A percentile compares a stretch with the other conserved stretches of the same genome.
phyloP scores from a whole-genome alignment of 2,113 vertebrate species.

The Collichthys lucidus region DNA sequence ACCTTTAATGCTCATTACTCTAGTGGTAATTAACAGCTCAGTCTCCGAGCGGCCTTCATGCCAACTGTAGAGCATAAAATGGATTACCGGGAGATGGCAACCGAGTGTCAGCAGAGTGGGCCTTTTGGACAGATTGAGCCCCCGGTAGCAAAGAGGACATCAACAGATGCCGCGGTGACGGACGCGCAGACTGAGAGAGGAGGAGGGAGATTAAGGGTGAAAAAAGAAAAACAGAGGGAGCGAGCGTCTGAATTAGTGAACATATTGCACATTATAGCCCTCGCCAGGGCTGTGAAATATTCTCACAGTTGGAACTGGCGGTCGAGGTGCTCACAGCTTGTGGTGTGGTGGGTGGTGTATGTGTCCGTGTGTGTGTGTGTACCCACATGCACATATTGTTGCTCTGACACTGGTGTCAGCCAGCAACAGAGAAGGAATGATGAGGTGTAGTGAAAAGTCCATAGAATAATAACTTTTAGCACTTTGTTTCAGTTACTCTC shows the following conservation, averaged over 20 bases:
- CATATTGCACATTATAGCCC: slow-evolving; percentile 76
- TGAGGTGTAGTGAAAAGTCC: slow-evolving; percentile 5
- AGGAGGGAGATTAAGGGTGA: slow-evolving; percentile 56
- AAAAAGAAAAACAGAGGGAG: slow-evolving; percentile 12
- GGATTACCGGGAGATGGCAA: slow-evolving; percentile 58
- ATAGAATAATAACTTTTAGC: slow-evolving; percentile 16
- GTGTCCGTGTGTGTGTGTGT: slow-evolving; percentile 25
- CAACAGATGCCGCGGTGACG: slow-evolving; percentile 66
- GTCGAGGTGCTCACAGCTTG: slow-evolving; percentile 65
- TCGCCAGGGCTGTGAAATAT: slow-evolving; percentile 71
- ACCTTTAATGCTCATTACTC: slow-evolving; percentile 67
- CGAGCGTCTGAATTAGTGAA: slow-evolving; percentile 66
- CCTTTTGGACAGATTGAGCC: slow-evolving; percentile 62
- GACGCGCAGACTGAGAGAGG: slow-evolving; percentile 44
- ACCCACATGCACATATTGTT: slow-evolving; percentile 44
- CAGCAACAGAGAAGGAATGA: background rate
- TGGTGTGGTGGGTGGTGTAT: slow-evolving; percentile 46
- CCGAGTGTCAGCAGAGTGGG: slow-evolving; percentile 52
- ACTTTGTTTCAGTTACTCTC: background rate
- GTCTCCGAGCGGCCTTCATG: slow-evolving; percentile 41
- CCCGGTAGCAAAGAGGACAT: slow-evolving; percentile 61
- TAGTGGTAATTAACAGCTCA: slow-evolving; percentile 75
- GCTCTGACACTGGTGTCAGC: slow-evolving; percentile 50
- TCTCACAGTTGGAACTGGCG: slow-evolving; percentile 67
- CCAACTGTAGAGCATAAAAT: slow-evolving; percentile 46